Base-by-base conservation (phyloP, 2,888 invertebrate genomes). In the Rotaria socialis region DNA sequence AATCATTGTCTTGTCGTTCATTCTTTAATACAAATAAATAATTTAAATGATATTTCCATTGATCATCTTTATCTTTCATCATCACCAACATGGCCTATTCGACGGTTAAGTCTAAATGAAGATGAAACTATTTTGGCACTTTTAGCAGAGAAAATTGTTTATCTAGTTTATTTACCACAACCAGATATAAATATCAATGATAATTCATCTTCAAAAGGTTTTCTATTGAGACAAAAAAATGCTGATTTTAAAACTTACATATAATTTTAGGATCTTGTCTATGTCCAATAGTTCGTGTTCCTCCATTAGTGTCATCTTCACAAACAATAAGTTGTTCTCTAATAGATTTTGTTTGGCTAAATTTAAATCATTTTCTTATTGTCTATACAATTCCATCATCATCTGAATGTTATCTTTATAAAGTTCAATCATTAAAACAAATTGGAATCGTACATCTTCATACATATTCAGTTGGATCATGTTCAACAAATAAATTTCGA, bases 311-410 rank as follows among this genome's bases (percentile, higher is more conserved):
- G 10, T 35, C 27, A 67, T 16, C 14, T 27, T 80, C 47, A n/a
- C n/a, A 47, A 47, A 14, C 47, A 47, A 11, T 16, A 35, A 67
- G 0, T 67, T 41, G 41, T 67, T 67, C 67, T 8, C 24, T 80
- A n/a, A 80, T 80, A 8, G 47, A 80, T 47, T 80, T 80, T 47
- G 14, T 80, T n/a, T 80, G 80, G 80, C n/a, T 80, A 80, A 24
- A 24, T 47, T 11, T n/a, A 11, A 24, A 47, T n/a, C n/a, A 80
- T 47, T 47, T 80, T 8, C 3, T 24, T 11, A 47, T 80, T 5
- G 47, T 47, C n/a, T 80, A 80, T 47, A 35, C 80, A 3, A 35
- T 14, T 4, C 67, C 67, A 35, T 67, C 67, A 19, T 10, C 43
- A 22, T 80, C 80, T 19, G 47, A 47, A 41, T 80, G 80, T 80